Percentiles rank a stretch among this genome's conserved stretches.
Evolutionary conservation across 2,888 invertebrate species (phyloP).

Genomic region (Metalampra italica): DNA sequence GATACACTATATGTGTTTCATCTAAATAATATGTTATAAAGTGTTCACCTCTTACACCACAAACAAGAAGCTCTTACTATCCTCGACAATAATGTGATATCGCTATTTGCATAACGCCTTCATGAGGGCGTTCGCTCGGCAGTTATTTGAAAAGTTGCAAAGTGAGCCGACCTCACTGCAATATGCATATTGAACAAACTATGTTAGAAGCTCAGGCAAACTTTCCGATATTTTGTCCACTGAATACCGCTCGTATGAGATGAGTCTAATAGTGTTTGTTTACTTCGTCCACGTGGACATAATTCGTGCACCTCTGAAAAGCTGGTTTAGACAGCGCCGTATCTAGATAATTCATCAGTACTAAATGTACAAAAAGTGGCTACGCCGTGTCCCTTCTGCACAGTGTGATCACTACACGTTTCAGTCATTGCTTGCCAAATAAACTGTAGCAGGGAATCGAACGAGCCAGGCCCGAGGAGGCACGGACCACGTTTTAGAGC

Average conservation of each 20-base stretch:
- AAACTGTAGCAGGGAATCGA: neutral
- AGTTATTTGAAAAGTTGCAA: constrained; percentile 68
- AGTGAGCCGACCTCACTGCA: constrained; percentile 33
- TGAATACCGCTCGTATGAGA: neutral
- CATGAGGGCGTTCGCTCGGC: constrained; percentile 26
- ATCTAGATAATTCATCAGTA: no score
- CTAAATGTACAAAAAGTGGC: no score
- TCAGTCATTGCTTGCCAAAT: neutral
- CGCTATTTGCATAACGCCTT: constrained; percentile 57
- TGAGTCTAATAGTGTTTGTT: neutral
- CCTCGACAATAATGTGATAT: constrained; percentile 54
- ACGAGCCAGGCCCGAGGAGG: constrained; percentile 1
- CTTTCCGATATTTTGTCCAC: constrained; percentile 5
- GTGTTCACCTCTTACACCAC: neutral
- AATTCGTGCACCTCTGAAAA: no score
- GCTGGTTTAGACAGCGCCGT: no score
- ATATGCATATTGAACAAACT: constrained; percentile 8
- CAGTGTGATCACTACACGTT: neutral
- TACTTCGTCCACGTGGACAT: neutral
- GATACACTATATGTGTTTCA: no score
- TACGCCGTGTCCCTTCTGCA: no score
- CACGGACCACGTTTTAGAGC: neutral
- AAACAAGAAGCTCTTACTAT: constrained; percentile 28
- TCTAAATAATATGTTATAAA: no score
- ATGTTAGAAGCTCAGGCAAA: constrained; percentile 6